Evolutionary conservation across 1,140 invertebrate species (phyloP).

Genomic region (Cephus cinctus): DNA sequence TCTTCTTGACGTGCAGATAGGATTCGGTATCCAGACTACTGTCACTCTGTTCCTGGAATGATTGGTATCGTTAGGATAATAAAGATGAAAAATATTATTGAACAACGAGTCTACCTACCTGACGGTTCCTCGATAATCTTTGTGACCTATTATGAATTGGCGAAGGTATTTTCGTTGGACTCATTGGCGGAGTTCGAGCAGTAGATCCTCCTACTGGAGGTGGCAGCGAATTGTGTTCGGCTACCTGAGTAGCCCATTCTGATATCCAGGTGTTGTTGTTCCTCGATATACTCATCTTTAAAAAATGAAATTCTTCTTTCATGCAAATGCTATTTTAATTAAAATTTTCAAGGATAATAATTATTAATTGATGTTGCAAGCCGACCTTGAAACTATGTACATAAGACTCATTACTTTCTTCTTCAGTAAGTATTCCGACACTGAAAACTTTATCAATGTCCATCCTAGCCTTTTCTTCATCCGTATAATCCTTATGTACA

Average conservation of each 20-base stretch:
- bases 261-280: conserved; percentile 56
- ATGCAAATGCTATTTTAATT: not conserved
- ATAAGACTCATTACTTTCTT: conserved; percentile 50
- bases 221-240: conserved; percentile 48
- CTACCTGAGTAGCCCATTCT: conserved; percentile 60
- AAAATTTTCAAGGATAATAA: not conserved
- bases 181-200: conserved; percentile 59
- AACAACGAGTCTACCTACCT: conserved; percentile 27
- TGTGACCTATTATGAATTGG: conserved; percentile 58
- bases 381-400: conserved; percentile 44
- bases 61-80: not conserved
- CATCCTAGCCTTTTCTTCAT: conserved; percentile 82
- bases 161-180: conserved; percentile 64
- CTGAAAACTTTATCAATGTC: conserved; percentile 81
- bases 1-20: conserved; percentile 67
- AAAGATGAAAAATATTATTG: not conserved
- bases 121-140: conserved; percentile 26
- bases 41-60: conserved; percentile 38
- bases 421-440: conserved; percentile 53
- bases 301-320: conserved; percentile 4
- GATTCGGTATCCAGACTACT: conserved; percentile 62
- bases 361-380: not conserved
- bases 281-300: conserved; percentile 28
- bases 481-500: conserved; percentile 80
- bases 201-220: conserved; percentile 34